Percentiles rank a stretch among this genome's conserved stretches.
Evolutionary conservation across 2,113 vertebrate species (phyloP).

Genomic region (Haliaeetus leucogaster): DNA sequence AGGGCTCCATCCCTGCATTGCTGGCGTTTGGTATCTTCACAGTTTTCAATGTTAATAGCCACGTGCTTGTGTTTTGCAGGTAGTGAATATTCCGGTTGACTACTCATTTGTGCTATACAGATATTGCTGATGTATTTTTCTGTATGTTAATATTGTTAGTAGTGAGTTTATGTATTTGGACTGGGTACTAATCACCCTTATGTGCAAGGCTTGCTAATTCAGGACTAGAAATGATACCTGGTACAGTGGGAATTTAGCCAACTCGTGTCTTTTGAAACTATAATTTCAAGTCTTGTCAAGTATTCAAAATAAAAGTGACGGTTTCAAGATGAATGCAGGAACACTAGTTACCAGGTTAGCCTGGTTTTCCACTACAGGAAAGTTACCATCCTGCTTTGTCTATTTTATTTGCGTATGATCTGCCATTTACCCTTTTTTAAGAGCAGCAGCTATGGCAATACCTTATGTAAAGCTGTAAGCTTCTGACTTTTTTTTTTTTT

Average conservation of each 20-base stretch:
- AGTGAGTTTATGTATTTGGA: no score
- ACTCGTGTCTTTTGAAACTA: neutral
- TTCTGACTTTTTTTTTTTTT: neutral
- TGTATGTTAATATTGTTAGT: neutral
- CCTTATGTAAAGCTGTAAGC: neutral
- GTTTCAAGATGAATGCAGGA: neutral
- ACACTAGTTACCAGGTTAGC: neutral
- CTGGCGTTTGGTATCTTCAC: no score
- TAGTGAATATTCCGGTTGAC: accelerated
- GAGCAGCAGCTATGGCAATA: neutral
- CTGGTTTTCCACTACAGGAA: neutral
- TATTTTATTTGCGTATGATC: neutral
- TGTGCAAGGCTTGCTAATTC: no score
- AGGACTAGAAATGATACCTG: neutral
- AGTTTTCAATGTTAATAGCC: neutral
- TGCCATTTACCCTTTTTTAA: neutral
- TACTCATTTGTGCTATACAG: accelerated
- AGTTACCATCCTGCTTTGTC: neutral
- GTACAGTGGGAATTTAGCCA: neutral
- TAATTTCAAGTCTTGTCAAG: neutral
- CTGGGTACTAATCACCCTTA: neutral
- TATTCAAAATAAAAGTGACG: neutral
- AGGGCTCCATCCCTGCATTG: neutral
- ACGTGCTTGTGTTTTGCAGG: neutral
- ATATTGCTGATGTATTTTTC: neutral